Percentiles rank a stretch among this genome's conserved stretches.
These are phyloP conservation scores for Anser brachyrhynchus DNA, from an alignment of 2,113 vertebrate genomes.

Conservation along the genomic window DNA sequence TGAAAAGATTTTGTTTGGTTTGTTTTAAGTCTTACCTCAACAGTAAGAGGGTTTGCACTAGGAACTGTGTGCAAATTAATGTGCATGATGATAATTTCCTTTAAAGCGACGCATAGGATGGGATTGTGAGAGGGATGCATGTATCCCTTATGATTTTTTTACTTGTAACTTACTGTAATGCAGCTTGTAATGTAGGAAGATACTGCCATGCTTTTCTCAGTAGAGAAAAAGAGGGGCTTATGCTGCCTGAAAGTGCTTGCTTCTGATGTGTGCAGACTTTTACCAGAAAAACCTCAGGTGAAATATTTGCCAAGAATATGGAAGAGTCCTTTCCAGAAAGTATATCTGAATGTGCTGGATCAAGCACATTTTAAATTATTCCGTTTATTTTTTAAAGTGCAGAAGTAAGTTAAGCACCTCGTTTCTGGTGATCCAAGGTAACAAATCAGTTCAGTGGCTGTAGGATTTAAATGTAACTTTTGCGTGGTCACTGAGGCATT, in stretches of 20 bases:
- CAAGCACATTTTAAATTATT: not conserved
- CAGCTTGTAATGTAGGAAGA: not conserved
- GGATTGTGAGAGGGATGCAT: conserved; percentile 38
- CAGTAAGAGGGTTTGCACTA: not conserved
- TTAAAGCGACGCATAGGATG: conserved; percentile 6
- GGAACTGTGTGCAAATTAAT: not conserved
- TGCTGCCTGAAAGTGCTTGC: conserved; percentile 20
- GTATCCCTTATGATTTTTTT: not conserved
- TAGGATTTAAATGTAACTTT: not conserved
- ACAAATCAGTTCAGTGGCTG: not conserved
- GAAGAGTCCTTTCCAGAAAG: not conserved
- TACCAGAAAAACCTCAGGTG: not conserved
- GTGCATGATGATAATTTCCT: conserved; percentile 42
- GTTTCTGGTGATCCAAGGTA: not conserved
- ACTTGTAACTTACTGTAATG: not conserved
- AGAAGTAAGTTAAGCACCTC: not conserved
- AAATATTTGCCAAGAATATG: not conserved
- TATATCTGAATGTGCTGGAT: not conserved
- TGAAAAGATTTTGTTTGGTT: not conserved
- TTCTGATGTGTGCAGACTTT: not conserved
- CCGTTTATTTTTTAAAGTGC: not conserved
- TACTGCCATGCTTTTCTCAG: not conserved
- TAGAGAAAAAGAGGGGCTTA: not conserved
- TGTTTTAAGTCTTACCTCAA: not conserved
- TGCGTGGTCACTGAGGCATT: not conserved